phyloP scores from a whole-genome alignment of 2,797 vertebrate genomes.

The Pachyuromys duprasi region DNA sequence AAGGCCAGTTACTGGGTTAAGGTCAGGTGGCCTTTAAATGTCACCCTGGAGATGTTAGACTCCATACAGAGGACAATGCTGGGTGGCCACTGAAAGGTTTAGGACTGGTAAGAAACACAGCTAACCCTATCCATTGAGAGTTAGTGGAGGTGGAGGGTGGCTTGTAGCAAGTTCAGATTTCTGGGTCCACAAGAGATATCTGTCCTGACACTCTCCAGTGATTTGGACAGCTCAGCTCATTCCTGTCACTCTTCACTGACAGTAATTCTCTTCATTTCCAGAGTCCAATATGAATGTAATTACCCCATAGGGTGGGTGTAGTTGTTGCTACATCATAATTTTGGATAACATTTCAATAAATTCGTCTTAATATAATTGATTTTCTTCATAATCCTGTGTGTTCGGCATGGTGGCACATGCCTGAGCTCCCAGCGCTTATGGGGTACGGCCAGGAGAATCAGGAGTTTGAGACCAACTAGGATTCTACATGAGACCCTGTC shows the following conservation, averaged over 20 bases:
- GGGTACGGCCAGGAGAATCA: not conserved
- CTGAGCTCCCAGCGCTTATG: not conserved
- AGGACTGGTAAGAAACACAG: not conserved
- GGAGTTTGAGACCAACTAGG: not conserved
- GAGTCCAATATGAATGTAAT: not conserved
- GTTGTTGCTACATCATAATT: not conserved
- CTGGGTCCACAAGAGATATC: not conserved
- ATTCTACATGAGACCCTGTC: not conserved
- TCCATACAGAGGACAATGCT: not conserved
- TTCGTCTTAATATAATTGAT: not conserved
- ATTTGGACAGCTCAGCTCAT: not conserved
- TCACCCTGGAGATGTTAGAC: no score
- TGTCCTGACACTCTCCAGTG: not conserved
- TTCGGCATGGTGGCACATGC: not conserved
- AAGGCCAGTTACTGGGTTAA: not conserved
- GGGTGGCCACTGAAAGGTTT: not conserved
- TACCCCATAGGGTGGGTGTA: not conserved
- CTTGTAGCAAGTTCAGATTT: not conserved
- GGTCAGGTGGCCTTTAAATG: not conserved
- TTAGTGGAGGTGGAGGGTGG: not conserved
- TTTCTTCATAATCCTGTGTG: not conserved
- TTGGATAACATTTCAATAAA: not conserved
- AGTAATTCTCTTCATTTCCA: not conserved
- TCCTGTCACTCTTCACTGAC: not conserved
- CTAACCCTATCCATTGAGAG: not conserved